These are phyloP conservation scores for Chunga burmeisteri DNA, from an alignment of 2,113 vertebrate genomes.

Conservation along the genomic window DNA sequence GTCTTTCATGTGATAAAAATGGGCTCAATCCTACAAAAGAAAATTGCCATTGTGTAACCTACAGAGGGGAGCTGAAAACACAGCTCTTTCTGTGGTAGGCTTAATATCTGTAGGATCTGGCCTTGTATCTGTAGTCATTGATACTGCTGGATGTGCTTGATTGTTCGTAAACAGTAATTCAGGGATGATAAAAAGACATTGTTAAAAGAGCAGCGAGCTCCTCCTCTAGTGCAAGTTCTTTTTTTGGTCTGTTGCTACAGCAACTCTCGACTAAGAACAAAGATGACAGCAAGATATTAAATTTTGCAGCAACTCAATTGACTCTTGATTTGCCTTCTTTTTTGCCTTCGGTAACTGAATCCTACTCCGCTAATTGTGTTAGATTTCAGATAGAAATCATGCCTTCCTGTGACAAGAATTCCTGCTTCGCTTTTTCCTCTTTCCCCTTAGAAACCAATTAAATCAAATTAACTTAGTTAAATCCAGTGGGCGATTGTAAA, in stretches of 20 bases:
- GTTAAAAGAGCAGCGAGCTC: constrained; percentile 33
- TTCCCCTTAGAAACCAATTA: constrained; percentile 43
- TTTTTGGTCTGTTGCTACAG: constrained; percentile 71
- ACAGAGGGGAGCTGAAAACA: neutral
- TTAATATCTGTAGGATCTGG: neutral
- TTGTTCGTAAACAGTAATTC: neutral
- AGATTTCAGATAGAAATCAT: constrained; percentile 38
- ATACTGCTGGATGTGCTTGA: neutral
- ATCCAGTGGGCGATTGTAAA: neutral
- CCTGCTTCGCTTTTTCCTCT: neutral
- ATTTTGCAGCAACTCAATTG: constrained; percentile 68
- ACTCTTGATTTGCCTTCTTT: constrained; percentile 49
- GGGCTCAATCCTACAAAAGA: neutral
- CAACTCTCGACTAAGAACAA: constrained; percentile 67
- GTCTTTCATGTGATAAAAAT: neutral
- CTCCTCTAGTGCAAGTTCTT: constrained; percentile 50
- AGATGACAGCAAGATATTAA: constrained; percentile 71
- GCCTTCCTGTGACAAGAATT: constrained; percentile 39
- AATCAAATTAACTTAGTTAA: constrained; percentile 1
- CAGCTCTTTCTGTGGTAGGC: neutral
- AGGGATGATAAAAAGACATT: neutral
- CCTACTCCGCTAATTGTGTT: constrained; percentile 47
- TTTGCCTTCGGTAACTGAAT: constrained; percentile 47
- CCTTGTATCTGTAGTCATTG: neutral
- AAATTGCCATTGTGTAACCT: neutral